Conservation (phyloP, 2,888 invertebrate genomes). For the Electrophaes corylata region DNA sequence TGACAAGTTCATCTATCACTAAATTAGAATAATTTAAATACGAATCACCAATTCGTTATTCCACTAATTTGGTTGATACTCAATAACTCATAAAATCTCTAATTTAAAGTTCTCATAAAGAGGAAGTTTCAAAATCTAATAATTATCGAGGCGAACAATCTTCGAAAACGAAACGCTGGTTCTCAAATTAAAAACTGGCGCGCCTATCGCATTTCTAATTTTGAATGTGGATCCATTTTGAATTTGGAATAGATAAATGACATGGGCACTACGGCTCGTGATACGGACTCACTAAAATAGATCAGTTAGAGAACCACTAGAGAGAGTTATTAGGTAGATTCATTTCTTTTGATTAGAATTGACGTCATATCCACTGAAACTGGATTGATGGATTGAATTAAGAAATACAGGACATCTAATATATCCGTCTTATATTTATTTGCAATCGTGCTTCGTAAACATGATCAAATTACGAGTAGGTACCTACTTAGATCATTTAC, state of each 20-base stretch:
- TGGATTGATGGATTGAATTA: slow-evolving; percentile 16
- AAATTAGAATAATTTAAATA: slow-evolving; percentile 31
- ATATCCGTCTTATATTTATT: not conserved
- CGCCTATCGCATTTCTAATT: slow-evolving; percentile 43
- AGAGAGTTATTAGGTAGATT: slow-evolving; percentile 12
- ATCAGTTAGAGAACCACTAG: slow-evolving; percentile 23
- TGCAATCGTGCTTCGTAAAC: not conserved
- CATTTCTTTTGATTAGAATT: slow-evolving; percentile 34
- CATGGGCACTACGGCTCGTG: slow-evolving; percentile 33
- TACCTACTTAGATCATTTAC: no score
- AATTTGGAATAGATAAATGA: slow-evolving; percentile 40
- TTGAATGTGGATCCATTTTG: slow-evolving; percentile 44
- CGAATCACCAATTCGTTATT: slow-evolving; percentile 35
- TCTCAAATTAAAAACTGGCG: slow-evolving; percentile 44
- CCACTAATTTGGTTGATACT: slow-evolving; percentile 36
- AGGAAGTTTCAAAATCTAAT: slow-evolving; percentile 41
- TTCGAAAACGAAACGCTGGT: slow-evolving; percentile 39
- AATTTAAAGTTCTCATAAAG: slow-evolving; percentile 40
- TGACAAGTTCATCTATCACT: slow-evolving; percentile 37
- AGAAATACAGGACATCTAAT: not conserved
- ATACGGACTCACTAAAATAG: slow-evolving; percentile 30
- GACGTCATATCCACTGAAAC: slow-evolving; percentile 35
- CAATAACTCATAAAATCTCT: slow-evolving; percentile 41
- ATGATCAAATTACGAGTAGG: no score
- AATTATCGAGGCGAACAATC: slow-evolving; percentile 40